These are phyloP conservation scores for Gopherus evgoodei DNA, from an alignment of 2,113 vertebrate genomes.

Conservation along the genomic window DNA sequence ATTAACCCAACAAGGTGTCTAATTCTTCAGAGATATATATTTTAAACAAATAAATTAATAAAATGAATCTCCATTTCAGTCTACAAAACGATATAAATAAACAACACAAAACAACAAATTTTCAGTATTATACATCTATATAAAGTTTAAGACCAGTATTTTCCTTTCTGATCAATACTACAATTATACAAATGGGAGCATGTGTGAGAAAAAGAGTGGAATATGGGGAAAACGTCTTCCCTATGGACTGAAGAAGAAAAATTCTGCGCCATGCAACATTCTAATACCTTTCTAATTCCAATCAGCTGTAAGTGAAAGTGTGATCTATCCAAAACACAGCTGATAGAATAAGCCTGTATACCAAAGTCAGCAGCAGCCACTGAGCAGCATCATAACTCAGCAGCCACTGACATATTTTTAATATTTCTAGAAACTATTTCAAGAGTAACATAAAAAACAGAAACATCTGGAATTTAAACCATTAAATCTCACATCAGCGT, in stretches of 20 bases:
- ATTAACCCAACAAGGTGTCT: neutral
- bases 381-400: conserved; percentile 26
- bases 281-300: conserved; percentile 37
- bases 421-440: conserved; percentile 70
- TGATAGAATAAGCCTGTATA: conserved; percentile 49
- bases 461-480: conserved; percentile 63
- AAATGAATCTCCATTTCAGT: neutral
- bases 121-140: neutral
- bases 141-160: neutral
- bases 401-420: conserved; percentile 55
- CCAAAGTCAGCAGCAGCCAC: neutral
- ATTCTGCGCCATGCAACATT: conserved; percentile 29
- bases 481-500: conserved; percentile 41
- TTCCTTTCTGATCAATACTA: conserved; percentile 1
- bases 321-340: conserved; percentile 40
- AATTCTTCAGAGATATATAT: neutral
- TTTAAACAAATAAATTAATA: neutral
- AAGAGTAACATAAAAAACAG: conserved; percentile 61
- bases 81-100: neutral
- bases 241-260: neutral
- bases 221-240: neutral
- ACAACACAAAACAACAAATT: neutral
- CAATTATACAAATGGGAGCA: neutral
- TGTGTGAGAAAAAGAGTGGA: conserved; percentile 3
- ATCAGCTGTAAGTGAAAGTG: conserved; percentile 56